Percentiles rank a stretch among this genome's conserved stretches.
phyloP scores from a whole-genome alignment of 1,140 invertebrate genomes.

The Pseudachorutes palmiensis region DNA sequence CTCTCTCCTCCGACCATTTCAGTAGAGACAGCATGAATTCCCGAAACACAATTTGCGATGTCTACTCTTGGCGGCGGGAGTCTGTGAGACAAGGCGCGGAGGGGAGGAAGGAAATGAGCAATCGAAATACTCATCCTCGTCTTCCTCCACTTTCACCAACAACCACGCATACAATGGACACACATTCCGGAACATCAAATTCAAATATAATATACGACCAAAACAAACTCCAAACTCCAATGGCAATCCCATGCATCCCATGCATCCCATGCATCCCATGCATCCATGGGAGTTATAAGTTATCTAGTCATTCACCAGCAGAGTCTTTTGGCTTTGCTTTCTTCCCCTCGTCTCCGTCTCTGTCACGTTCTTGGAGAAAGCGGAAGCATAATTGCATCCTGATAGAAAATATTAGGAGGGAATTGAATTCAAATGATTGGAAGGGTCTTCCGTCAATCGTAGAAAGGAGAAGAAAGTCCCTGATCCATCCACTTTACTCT shows the following conservation, averaged over 20 bases:
- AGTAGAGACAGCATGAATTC: slow-evolving; percentile 29
- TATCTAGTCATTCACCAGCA: too few species aligned
- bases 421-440: slow-evolving; percentile 9
- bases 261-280: too few species aligned
- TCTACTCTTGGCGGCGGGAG: not conserved
- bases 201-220: too few species aligned
- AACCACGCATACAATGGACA: too few species aligned
- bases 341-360: not conserved
- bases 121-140: slow-evolving; percentile 16
- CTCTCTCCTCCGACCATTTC: slow-evolving; percentile 12
- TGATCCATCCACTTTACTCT: slow-evolving; percentile 20
- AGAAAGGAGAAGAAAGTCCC: not conserved
- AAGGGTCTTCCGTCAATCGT: too few species aligned
- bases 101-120: slow-evolving; percentile 30
- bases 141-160: not conserved
- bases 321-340: not conserved
- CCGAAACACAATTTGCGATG: slow-evolving; percentile 28
- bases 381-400: slow-evolving; percentile 5
- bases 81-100: not conserved
- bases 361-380: not conserved
- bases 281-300: too few species aligned
- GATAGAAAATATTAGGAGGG: slow-evolving; percentile 2
- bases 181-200: too few species aligned
- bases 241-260: too few species aligned
- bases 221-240: too few species aligned